Base-by-base conservation (phyloP, 2,113 vertebrate species). In the Labeo catla region DNA sequence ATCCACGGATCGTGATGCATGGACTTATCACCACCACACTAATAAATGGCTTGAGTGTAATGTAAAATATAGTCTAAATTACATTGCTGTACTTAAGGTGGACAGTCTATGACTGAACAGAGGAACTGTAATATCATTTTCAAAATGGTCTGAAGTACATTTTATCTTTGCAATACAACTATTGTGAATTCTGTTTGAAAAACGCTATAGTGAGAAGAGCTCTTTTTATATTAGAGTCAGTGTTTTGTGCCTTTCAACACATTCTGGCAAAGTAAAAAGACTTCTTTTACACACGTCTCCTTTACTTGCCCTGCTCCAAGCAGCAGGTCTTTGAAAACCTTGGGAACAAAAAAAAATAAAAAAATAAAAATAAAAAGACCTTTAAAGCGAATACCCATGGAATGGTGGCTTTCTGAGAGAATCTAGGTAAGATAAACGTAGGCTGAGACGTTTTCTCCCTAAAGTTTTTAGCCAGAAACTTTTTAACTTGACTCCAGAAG, bases 171-270 rank as follows among this genome's bases (percentile, higher is more conserved):
- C 47, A 34, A 52, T n/a, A 10, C 61, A 68, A 52, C 15, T 28
- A 50, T 68, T 70, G 63, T 52, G 63, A 49, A 77, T 68, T 52
- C 52, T 34, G 54, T 54, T 77, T 70, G 86, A 87, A 50, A 23
- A 28, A 9, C 2, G 2, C 10, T 76, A 77, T 10, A 63, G 45
- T 39, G n/a, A 50, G 54, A 34, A 2, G 23, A 65, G n/a, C 72
- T 54, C 50, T 76, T 86, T 80, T 57, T 34, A 45, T 13, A 74
- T 74, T 57, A 81, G 36, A 74, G 52, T 16, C 11, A 61, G 39
- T 86, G 54, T 81, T 74, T 81, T 86, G 36, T 47, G 66, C 54
- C 68, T 80, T 63, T 86, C 66, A 86, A 73, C 23, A 73, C 23
- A 65, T 76, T 86, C 68, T 73, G 78, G 65, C 63, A 72, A 70